Base-by-base conservation (phyloP, 2,113 vertebrate species). In the Oreochromis niloticus region DNA sequence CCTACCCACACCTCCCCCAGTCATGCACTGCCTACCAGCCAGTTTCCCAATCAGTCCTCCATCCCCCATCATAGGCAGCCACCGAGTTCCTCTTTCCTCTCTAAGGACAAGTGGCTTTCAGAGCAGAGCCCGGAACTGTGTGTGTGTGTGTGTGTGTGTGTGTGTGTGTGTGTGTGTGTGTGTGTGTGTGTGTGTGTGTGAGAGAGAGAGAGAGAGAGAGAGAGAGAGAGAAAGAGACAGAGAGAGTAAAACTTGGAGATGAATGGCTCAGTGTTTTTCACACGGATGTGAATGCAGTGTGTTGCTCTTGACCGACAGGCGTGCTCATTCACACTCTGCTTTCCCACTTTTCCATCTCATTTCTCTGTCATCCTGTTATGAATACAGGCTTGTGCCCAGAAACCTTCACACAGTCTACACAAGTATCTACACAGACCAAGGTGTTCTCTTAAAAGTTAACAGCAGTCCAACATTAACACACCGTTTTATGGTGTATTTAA, bases 251-350 rank as follows among this genome's bases (percentile, higher is more conserved):
- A 41, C 68, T 68, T 19, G 22, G 78, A 46, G 39, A 92, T 96
- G 94, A 96, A 96, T 95, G 94, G 88, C 78, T 78, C 90, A 95
- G 94, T 96, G 94, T 96, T 92, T 90, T 82, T 86, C 88, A 80
- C 84, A 52, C 63, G 80, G 83, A 80, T 46, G 87, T 91, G 93
- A 95, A 91, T 92, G 90, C 91, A 85, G 57, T 32, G 84, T 57
- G 89, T 87, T 88, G 63, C 84, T 85, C 86, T 83, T 88, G 91
- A 92, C 75, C 84, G 89, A 95, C 94, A 94, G 90, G 59, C 92
- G 2, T 12, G 41, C 71, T 91, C 91, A 94, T 96, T 94, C 93
- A 95, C 91, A 90, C 86, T 84, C 86, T 83, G 84, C 82, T 90
- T 92, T 91, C 75, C 88, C 84, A 89, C 87, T 89, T 92, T 89